These are phyloP conservation scores for Porites rus DNA, from an alignment of 92 coral and sea anemone genomes.

Conservation along the genomic window DNA sequence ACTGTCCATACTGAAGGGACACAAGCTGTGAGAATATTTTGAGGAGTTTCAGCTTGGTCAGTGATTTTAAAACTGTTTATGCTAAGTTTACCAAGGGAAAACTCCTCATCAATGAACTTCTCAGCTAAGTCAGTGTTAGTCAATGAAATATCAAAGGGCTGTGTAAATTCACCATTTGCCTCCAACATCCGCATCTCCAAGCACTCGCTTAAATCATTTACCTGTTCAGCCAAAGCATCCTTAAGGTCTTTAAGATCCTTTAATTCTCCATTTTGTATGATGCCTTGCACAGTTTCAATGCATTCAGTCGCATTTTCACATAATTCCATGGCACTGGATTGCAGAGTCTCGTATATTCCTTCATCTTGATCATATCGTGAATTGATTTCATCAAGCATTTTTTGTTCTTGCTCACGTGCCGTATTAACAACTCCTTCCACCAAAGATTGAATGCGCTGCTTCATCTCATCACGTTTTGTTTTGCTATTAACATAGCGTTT, in stretches of 20 bases:
- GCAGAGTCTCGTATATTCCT: slow-evolving; percentile 23
- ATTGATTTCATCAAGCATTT: slow-evolving; percentile 27
- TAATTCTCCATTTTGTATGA: slow-evolving; percentile 30
- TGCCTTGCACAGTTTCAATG: slow-evolving; percentile 27
- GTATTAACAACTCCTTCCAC: slow-evolving; percentile 26
- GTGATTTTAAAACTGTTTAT: neutral
- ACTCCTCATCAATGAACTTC: slow-evolving; percentile 33
- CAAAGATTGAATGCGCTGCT: slow-evolving; percentile 12
- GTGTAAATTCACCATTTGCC: slow-evolving; percentile 27
- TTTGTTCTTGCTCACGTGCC: slow-evolving; percentile 41
- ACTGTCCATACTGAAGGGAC: neutral
- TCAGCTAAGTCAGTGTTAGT: slow-evolving; percentile 10
- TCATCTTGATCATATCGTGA: slow-evolving; percentile 22
- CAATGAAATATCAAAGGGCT: slow-evolving; percentile 18
- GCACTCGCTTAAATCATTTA: slow-evolving; percentile 27
- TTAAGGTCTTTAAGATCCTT: slow-evolving; percentile 40
- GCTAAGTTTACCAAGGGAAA: slow-evolving; percentile 31
- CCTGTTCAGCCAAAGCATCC: slow-evolving; percentile 36
- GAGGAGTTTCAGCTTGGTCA: neutral
- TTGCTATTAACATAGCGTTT: slow-evolving; percentile 22
- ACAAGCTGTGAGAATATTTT: neutral
- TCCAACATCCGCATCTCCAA: slow-evolving; percentile 27
- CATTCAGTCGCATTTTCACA: slow-evolving; percentile 39
- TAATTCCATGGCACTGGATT: slow-evolving; percentile 18
- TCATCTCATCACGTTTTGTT: slow-evolving; percentile 27